These are phyloP conservation scores for western clawed frog (Xenopus tropicalis) DNA, from an alignment of 2,113 vertebrate genomes.

Conservation along the genomic window DNA sequence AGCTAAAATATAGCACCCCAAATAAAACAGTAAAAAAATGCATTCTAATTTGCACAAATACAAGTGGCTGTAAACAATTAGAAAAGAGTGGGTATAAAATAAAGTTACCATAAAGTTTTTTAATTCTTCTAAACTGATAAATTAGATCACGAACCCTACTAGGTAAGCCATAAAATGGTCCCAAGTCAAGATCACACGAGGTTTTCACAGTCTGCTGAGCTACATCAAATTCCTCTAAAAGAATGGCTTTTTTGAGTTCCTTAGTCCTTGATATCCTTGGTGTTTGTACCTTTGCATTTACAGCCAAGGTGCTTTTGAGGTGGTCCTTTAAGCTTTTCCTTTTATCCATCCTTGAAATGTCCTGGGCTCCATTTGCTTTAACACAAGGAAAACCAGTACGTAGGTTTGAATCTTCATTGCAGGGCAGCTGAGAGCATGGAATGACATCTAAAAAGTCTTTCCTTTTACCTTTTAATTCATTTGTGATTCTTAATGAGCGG, in stretches of 20 bases:
- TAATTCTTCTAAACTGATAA: constrained; percentile 76
- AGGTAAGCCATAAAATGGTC: constrained; percentile 93
- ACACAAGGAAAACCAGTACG: background rate
- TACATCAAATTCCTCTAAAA: constrained; percentile 79
- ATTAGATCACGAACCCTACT: constrained; percentile 88
- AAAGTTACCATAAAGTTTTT: constrained; percentile 81
- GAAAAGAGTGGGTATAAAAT: background rate
- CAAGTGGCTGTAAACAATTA: no score
- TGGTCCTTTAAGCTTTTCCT: constrained; percentile 76
- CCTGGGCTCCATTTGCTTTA: background rate
- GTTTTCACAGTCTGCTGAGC: constrained; percentile 71
- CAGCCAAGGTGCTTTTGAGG: constrained; percentile 82
- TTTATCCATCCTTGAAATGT: constrained; percentile 7
- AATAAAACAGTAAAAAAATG: no score
- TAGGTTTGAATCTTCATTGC: background rate
- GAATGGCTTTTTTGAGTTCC: constrained; percentile 71
- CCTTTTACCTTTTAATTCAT: background rate
- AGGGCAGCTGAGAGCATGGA: constrained; percentile 67
- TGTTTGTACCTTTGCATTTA: constrained; percentile 75
- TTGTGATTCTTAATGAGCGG: background rate
- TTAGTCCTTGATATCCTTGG: constrained; percentile 65
- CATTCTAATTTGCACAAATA: no score
- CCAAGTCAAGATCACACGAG: constrained; percentile 70
- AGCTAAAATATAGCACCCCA: no score
- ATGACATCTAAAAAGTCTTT: constrained; percentile 62